Percentiles rank a stretch among this genome's conserved stretches.
Evolutionary conservation across 2,113 vertebrate genomes (phyloP).

Genomic region (Cinclus mexicanus): DNA sequence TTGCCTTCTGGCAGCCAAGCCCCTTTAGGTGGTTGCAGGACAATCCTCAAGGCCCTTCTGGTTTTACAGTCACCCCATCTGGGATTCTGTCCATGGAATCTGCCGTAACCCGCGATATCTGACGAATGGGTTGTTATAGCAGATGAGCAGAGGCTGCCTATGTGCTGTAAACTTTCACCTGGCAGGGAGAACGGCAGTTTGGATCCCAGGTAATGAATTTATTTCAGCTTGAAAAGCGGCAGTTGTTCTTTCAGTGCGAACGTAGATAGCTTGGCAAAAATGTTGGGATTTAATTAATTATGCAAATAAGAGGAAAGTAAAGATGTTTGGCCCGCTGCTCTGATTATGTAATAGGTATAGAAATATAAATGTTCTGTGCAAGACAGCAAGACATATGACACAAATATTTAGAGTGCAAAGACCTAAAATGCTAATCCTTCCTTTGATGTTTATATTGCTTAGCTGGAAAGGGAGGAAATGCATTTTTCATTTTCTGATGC

Average conservation of each 20-base stretch:
- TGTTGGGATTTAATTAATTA: slow-evolving; percentile 4
- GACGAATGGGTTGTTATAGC: not conserved
- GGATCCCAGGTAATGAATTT: not conserved
- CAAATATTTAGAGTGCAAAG: slow-evolving; percentile 32
- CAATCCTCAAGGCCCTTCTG: not conserved
- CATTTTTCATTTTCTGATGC: slow-evolving; percentile 47
- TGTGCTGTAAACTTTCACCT: not conserved
- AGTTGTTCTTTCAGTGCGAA: not conserved
- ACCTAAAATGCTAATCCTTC: slow-evolving; percentile 42
- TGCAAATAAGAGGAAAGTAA: not conserved
- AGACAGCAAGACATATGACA: slow-evolving; percentile 36
- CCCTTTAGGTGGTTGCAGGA: not conserved
- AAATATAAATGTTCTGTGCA: slow-evolving; percentile 7
- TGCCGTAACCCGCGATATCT: not conserved
- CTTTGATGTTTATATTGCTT: slow-evolving; percentile 59
- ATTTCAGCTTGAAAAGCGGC: not conserved
- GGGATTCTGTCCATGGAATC: not conserved
- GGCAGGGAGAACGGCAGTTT: not conserved
- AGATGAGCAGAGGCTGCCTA: not conserved
- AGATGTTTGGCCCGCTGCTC: not conserved
- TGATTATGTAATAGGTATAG: slow-evolving; percentile 18
- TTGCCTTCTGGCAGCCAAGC: not conserved
- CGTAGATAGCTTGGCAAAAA: not conserved
- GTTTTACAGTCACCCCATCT: not conserved
- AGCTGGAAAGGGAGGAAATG: slow-evolving; percentile 33